phyloP scores from a whole-genome alignment of 2,797 vertebrate genomes.

The Odontamblyopus lacepedii region DNA sequence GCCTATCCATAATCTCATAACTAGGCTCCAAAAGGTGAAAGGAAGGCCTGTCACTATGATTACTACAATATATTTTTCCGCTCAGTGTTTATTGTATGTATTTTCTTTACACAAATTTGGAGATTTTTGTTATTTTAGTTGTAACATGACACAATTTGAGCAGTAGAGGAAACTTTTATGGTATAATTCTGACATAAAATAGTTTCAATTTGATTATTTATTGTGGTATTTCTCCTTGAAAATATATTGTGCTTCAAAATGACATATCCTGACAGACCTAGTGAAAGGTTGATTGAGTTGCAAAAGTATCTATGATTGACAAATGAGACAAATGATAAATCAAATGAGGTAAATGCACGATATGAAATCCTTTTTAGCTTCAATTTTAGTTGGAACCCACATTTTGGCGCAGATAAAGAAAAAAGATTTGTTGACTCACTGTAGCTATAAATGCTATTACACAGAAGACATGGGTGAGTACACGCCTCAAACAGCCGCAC shows the following conservation, averaged over 20 bases:
- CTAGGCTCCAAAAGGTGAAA: not conserved
- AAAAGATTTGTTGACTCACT: not conserved
- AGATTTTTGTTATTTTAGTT: no score
- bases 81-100: no score
- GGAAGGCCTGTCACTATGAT: no score
- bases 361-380: not conserved
- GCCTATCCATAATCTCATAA: not conserved
- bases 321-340: not conserved
- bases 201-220: no score
- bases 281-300: not conserved
- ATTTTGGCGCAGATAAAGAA: not conserved
- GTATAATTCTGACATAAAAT: no score
- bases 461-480: not conserved
- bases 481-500: constrained; percentile 1
- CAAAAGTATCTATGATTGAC: not conserved
- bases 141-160: no score
- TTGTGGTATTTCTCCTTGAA: no score
- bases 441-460: not conserved
- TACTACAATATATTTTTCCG: no score
- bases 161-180: no score
- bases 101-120: no score
- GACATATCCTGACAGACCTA: no score
- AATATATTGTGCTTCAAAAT: no score
- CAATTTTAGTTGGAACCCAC: not conserved
- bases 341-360: not conserved